Conservation (phyloP, 2,113 vertebrate genomes). For the Myotis davidii region DNA sequence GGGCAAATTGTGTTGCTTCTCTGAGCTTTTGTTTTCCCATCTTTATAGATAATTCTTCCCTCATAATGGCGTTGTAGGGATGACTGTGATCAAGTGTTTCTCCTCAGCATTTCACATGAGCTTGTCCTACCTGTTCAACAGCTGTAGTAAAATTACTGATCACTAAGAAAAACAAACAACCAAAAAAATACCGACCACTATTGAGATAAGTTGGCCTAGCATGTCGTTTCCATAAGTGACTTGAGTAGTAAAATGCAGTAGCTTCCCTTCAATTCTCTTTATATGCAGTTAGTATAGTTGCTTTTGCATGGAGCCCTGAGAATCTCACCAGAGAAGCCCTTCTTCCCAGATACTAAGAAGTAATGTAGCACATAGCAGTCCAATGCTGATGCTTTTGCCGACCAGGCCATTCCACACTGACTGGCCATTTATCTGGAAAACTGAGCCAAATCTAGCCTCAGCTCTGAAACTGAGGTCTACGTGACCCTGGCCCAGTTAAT, state of each 20-base stretch:
- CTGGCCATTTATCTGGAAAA: not conserved
- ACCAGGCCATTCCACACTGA: not conserved
- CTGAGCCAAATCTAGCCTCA: not conserved
- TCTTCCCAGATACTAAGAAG: not conserved
- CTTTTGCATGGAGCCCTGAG: not conserved
- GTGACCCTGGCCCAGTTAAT: not conserved
- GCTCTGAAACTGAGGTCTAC: not conserved
- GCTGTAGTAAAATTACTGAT: not conserved
- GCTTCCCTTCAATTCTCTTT: not conserved
- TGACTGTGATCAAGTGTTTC: not conserved
- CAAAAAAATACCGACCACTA: not conserved
- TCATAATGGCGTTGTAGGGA: not conserved
- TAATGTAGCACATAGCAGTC: not conserved
- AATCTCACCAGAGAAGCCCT: not conserved
- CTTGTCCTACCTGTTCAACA: conserved; percentile 4
- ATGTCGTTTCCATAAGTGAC: not conserved
- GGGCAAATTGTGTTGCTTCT: not conserved
- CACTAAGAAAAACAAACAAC: not conserved
- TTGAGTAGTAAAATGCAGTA: not conserved
- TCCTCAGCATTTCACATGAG: not conserved
- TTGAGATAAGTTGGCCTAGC: not conserved
- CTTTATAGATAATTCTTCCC: not conserved
- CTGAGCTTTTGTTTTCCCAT: not conserved
- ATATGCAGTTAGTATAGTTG: not conserved
- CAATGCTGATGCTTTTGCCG: not conserved